Percentiles rank a stretch among this genome's conserved stretches.
Evolutionary conservation across 2,113 vertebrate species (phyloP).

Genomic region (Gallinago undulata): DNA sequence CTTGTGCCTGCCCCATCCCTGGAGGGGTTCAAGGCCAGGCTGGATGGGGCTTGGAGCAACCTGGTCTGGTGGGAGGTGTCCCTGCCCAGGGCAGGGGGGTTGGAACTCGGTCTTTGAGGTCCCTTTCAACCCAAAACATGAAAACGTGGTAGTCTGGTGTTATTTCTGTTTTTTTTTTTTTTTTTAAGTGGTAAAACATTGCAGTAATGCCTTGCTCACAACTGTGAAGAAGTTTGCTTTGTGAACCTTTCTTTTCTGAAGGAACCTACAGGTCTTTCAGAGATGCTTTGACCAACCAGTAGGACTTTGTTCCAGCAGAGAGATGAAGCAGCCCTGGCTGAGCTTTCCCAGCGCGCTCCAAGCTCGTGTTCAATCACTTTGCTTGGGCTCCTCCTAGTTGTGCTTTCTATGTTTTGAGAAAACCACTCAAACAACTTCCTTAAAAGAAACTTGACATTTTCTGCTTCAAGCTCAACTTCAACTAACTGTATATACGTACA

Average conservation of each 20-base stretch:
- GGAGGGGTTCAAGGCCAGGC: no score
- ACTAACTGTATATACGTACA: neutral
- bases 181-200: neutral
- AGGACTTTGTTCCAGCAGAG: neutral
- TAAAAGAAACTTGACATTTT: neutral
- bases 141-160: neutral
- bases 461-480: neutral
- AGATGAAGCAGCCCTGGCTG: neutral
- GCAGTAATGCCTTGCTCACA: neutral
- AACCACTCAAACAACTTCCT: neutral
- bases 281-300: conserved; percentile 1
- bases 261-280: neutral
- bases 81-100: no score
- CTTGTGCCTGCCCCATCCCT: no score
- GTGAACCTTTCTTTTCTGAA: neutral
- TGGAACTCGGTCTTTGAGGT: no score
- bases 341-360: neutral
- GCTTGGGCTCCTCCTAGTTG: neutral
- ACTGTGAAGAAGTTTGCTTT: neutral
- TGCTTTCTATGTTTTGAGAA: neutral
- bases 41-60: no score
- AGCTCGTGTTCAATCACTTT: neutral
- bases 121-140: no score
- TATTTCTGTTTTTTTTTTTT: neutral
- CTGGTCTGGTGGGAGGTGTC: no score